Base-by-base conservation (phyloP, 2,888 invertebrate genomes). In the Chironomus tentans region DNA sequence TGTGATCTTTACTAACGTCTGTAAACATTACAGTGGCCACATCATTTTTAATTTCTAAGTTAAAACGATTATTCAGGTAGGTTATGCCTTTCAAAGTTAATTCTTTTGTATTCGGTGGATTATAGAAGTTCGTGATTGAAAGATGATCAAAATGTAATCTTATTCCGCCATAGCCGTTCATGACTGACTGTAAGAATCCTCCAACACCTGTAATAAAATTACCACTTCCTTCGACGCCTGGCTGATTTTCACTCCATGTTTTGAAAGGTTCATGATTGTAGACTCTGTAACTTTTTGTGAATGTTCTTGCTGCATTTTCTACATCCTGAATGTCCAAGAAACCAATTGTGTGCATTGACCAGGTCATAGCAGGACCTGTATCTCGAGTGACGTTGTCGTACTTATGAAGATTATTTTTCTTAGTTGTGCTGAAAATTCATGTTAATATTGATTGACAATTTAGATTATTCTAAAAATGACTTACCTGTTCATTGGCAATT, bases 181-280 rank as follows among this genome's bases (percentile, higher is more conserved):
- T 81, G 0, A 88, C 81, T 0, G 88, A 82, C 77, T 89, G 88
- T 5, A 89, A 82, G 78, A 88, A 87, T 3, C 88, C 88, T 0
- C 88, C 88, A 84, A 88, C 87, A 6, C 88, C 88, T 0, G 88
- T 88, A 47, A 87, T 82, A 80, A 88, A 89, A 79, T 88, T 89
- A 0, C 85, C 85, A 0, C 88, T 87, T 0, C 88, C 88, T 0
- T 84, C 79, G n/a, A 79, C 79, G 0, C 87, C 87, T 1, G 86
- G 82, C 4, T 84, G 84, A 0, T 85, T 84, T 78, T 89, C 88
- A 77, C 85, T 87, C 88, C 88, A 89, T 0, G 88, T 85, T 82
- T 88, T 88, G 77, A 88, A 89, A 10, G 88, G 88, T 77, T 87
- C 86, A 6, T 87, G 82, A 0, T 88, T 86, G 79, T 88, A 88